Evolutionary conservation across 2,888 invertebrate species (phyloP), one percentile per base, ranked within the genome.

Genomic region (Polydrusus pterygomalis): DNA sequence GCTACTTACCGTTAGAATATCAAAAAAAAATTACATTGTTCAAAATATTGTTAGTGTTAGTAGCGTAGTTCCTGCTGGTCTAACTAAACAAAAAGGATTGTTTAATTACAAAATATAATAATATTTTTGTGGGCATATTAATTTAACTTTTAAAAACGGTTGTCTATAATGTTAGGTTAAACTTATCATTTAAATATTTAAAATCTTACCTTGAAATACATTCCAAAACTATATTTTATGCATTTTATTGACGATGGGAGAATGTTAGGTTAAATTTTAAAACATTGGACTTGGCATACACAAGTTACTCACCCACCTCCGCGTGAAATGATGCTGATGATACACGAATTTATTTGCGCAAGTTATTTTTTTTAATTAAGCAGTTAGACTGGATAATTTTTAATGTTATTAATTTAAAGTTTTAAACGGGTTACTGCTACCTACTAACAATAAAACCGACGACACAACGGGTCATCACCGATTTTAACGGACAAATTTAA

Each of bases 171-270:
- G 54, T n/a, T 54, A 13, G 6, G 25, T 25, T 13, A 54, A 54
- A 54, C 13, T 20, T 54, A 30, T 25, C 11, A 54, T 30, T 25
- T 30, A n/a, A 30, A 54, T 30, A 30, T 54, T 30, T 13, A 25
- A 54, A 30, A 54, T 2, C 54, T 54, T 54, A 54, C 54, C 54
- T 54, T 54, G 54, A 54, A 54, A 54, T 13, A 54, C 30, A 54
- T 54, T 54, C n/a, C n/a, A 20, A 54, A 30, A 25, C 54, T 30
- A 54, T 54, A 25, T 54, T 54, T 54, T 54, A 54, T 54, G n/a
- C 18, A 17, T n/a, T 25, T 54, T 30, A n/a, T 54, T 54, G 8
- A 30, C 18, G 25, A 5, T 51, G 25, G n/a, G 3, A 54, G 6
- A 54, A 30, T 54, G 25, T 25, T 54, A 25, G 18, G 51, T 51